Evolutionary conservation across 2,113 vertebrate genomes (phyloP), one percentile per base, ranked within the genome.

Genomic region (Clupea harengus): DNA sequence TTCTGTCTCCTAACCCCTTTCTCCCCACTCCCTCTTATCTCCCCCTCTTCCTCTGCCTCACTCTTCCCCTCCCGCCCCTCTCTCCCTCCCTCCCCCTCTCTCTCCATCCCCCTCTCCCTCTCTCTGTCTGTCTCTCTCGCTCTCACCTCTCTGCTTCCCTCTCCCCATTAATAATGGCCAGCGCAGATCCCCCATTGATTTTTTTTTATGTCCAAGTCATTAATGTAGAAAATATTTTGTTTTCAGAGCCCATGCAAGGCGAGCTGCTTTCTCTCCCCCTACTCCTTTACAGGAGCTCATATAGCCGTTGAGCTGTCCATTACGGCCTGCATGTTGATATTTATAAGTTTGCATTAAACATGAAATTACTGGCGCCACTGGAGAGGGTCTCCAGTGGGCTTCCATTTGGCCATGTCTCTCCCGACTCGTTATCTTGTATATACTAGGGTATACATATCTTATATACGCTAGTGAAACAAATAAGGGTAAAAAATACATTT

Each of bases 261-360:
- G 25, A 32, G 25, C 18, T n/a, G 60, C 20, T 25, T 22, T 22
- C 20, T 22, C 5, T n/a, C 20, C 60, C 60, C 20, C 60, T 22
- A 3, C 60, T 8, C 54, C 64, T 81, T 15, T 82, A 46, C 57
- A 47, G 45, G 4, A 50, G 22, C 54, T 85, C 45, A 46, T 85
- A 46, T 49, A 49, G 47, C 52, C 17, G 52, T 15, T 13, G 57
- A 45, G 80, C 32, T 82, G 28, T 81, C 22, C 32, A 88, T 81
- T 84, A 54, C 82, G 82, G 84, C 83, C n/a, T 88, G 52, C 89
- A 80, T 84, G 87, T 85, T 87, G 88, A 85, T 89, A 57, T 89
- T 82, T 89, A 86, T 54, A 81, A 82, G 88, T 88, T 39, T 82
- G 84, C 84, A 88, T 89, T 91, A 87, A 89, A 88, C 52, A 28